Base-by-base conservation (phyloP, 2,888 invertebrate genomes). In the Imbricaverruca yamaguchii region DNA sequence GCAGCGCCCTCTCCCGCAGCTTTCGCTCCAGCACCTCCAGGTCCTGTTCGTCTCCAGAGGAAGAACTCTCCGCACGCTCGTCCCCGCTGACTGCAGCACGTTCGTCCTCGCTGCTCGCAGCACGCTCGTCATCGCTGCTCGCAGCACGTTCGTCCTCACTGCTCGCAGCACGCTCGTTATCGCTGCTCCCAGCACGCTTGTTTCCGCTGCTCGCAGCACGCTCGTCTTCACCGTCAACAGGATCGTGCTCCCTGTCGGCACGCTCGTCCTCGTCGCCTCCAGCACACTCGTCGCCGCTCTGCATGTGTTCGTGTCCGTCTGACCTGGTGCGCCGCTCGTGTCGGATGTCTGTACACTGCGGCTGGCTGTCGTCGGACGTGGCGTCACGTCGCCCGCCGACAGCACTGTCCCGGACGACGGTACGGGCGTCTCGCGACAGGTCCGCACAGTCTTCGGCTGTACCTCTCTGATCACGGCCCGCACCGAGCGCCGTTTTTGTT, bases 11-110 rank as follows among this genome's bases (percentile, higher is more conserved):
- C 87, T 96, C 95, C 59, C 96, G 91, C 84, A 96, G 90, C 87
- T 94, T 94, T 86, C 93, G 93, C 87, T 96, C 96, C 85, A 94
- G 89, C 88, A 95, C 95, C 86, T 96, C 95, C 85, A 23, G n/a
- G 23, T 67, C 23, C 65, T 21, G n/a, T 9, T 67, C 65, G 23
- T 61, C 18, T 8, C 21, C 61, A 21, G n/a, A n/a, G 23, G 65
- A 67, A 9, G 65, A 67, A 12, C 65, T 23, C 11, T 67, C 65
- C 65, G 7, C 23, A n/a, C 21, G 21, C 18, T 18, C 61, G 18
- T 61, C 61, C 61, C 2, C 18, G 8, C 18, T 18, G 61, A 61
- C 18, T 13, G 18, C 18, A 18, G 18, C 61, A 18, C 18, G 18
- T 18, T 8, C 61, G 61, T 18, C 21, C 11, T 10, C 23, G 21